Evolutionary conservation across 2,888 invertebrate genomes (phyloP), one percentile per base, ranked within the genome.

Genomic region (Eugnorisma glareosa): DNA sequence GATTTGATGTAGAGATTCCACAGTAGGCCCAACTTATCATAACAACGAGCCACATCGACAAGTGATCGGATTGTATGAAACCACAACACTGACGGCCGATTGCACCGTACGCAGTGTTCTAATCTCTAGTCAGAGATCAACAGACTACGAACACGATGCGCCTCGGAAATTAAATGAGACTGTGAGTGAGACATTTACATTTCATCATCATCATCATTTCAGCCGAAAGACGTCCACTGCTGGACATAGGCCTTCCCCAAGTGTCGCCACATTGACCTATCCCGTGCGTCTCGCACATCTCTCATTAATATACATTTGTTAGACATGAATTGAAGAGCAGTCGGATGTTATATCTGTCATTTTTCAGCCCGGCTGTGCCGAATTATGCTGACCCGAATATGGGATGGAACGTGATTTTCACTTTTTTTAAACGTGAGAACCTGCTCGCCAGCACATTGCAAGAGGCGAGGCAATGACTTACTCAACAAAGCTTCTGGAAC

Each of bases 61-160:
- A 81, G 57, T 43, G 24, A 71, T 75, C 35, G 15, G 21, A 48
- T 54, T 59, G 40, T 35, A 54, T 59, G 21, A 45, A 31, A 24
- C 24, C 28, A 35, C 66, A 61, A 48, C 77, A 67, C 24, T 31
- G 31, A 67, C 24, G 28, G 13, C 31, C 11, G 40, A 24, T 43
- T 63, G 57, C 69, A 82, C 79, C 21, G 21, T 21, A 15, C 28
- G 35, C 59, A 48, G 54, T 24, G n/a, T 66, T 48, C 24, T 70
- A 77, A 83, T 78, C 73, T 86, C 28, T 45, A 63, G 86, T 77
- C 67, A 85, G 21, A 54, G 69, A 63, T 83, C n/a, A 70, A 67
- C n/a, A n/a, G n/a, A n/a, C 70, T 45, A 54, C 1, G 24, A 48
- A 54, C 57, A 73, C 40, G 43, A 69, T 15, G 51, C 18, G 11